Evolutionary conservation across 2,797 vertebrate genomes (phyloP).

Genomic region (Sebastes taczanowskii): DNA sequence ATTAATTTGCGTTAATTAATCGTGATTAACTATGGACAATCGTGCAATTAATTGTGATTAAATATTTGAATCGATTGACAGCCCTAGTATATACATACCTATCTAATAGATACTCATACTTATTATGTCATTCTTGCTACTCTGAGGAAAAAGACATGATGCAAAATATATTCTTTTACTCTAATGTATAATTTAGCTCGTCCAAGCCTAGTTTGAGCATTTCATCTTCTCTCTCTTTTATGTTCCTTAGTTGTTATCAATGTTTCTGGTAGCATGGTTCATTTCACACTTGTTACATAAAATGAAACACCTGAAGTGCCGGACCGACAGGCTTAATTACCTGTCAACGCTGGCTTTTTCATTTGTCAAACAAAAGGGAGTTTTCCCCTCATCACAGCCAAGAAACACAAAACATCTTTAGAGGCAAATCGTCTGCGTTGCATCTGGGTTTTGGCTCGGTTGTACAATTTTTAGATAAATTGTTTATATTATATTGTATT

Average conservation of each 20-base stretch:
- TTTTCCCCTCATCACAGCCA: background rate
- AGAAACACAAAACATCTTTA: background rate
- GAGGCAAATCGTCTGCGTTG: background rate
- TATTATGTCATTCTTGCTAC: background rate
- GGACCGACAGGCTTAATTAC: background rate
- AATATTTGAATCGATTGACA: no score
- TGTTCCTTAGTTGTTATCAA: background rate
- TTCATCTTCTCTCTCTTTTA: background rate
- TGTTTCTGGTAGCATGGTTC: background rate
- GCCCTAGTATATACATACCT: no score
- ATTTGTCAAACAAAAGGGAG: background rate
- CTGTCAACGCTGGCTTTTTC: background rate
- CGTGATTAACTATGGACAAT: no score
- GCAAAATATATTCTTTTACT: background rate
- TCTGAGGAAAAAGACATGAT: background rate
- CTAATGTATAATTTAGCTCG: background rate
- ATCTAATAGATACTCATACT: no score
- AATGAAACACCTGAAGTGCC: background rate
- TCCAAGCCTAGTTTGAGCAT: background rate
- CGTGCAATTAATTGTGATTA: no score
- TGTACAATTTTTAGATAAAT: background rate
- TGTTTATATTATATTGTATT: no score
- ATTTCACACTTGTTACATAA: constrained; percentile 19
- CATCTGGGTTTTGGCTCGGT: background rate
- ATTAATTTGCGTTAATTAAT: no score